phyloP scores from a whole-genome alignment of 2,797 vertebrate genomes.

The Alosa sapidissima region DNA sequence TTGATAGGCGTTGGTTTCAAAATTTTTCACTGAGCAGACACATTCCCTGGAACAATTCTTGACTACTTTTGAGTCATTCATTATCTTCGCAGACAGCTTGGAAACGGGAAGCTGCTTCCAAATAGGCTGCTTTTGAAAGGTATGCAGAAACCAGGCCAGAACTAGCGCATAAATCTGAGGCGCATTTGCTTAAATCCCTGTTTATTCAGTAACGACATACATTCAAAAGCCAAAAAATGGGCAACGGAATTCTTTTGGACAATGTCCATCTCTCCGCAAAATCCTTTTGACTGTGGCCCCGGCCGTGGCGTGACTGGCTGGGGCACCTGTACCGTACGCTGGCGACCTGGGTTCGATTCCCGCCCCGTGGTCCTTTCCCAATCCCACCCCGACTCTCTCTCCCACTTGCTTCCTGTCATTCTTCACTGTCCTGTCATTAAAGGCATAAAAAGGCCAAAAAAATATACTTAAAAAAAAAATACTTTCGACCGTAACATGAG shows the following conservation, averaged over 20 bases:
- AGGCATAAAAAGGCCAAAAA: too few relatives aligned
- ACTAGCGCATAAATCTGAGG: not conserved
- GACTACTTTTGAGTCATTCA: slow-evolving; percentile 7
- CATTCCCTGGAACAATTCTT: not conserved
- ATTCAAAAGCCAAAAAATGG: not conserved
- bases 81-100: slow-evolving; percentile 7
- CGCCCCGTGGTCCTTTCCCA: too few relatives aligned
- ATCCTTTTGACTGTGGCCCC: not conserved
- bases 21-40: not conserved
- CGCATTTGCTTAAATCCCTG: not conserved
- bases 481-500: not conserved
- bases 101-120: not conserved
- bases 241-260: not conserved
- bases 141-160: slow-evolving; percentile 18
- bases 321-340: too few relatives aligned
- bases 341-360: too few relatives aligned
- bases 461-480: too few relatives aligned
- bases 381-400: too few relatives aligned
- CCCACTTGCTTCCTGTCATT: too few relatives aligned
- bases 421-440: too few relatives aligned
- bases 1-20: not conserved
- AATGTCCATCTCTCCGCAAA: not conserved
- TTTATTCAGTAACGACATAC: not conserved
- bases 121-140: not conserved
- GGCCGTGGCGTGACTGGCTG: too few relatives aligned